A percentile compares a stretch with the other conserved stretches of the same genome.
Conservation (phyloP, 2,113 vertebrate species). For the Tangachromis dhanisi region DNA sequence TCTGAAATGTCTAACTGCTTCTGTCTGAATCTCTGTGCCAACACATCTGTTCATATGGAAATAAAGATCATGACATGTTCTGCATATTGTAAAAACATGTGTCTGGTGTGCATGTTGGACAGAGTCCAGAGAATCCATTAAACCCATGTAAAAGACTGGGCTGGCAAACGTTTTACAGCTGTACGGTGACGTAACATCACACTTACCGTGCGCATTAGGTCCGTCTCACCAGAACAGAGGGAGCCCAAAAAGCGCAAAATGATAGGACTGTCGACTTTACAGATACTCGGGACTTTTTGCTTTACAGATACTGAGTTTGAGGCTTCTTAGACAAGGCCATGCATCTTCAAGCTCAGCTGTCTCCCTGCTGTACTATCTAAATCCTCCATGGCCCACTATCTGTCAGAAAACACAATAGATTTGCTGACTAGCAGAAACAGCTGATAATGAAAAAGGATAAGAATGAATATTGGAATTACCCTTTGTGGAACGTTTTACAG, state of each 20-base stretch:
- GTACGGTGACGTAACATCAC: neutral
- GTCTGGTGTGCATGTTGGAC: neutral
- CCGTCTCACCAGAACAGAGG: neutral
- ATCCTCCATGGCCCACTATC: constrained; percentile 10
- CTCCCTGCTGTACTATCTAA: constrained; percentile 16
- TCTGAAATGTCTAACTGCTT: neutral
- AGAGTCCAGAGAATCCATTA: neutral
- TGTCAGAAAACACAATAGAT: constrained; percentile 26
- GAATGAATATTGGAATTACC: constrained; percentile 4
- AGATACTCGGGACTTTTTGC: neutral
- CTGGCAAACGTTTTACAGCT: neutral
- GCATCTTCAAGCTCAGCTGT: constrained; percentile 29
- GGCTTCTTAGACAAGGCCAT: constrained; percentile 10
- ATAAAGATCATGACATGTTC: neutral
- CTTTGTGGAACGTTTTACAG: constrained; percentile 1
- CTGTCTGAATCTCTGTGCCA: neutral
- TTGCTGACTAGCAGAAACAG: constrained; percentile 8
- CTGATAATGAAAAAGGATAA: constrained; percentile 35
- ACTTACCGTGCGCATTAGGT: neutral
- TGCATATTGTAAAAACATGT: neutral
- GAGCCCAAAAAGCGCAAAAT: neutral
- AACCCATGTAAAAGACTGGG: neutral
- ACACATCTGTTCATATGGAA: neutral
- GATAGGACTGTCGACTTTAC: neutral
- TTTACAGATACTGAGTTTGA: constrained; percentile 15